phyloP scores from a whole-genome alignment of 2,113 vertebrate species.

The Monopterus albus region DNA sequence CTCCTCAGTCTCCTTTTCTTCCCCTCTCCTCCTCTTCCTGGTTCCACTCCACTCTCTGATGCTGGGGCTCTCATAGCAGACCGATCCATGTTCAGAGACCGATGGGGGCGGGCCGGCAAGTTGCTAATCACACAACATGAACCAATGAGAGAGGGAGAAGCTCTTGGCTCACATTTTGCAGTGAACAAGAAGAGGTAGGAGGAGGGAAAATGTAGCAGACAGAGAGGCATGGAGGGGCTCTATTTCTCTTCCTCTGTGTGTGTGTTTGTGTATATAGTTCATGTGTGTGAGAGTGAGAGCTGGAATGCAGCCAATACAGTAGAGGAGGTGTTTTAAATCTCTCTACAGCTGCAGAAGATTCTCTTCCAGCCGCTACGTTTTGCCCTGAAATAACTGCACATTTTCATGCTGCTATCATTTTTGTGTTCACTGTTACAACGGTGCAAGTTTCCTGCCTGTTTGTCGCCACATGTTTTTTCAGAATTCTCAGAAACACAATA shows the following conservation, averaged over 20 bases:
- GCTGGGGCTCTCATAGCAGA: slow-evolving; percentile 68
- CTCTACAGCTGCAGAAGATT: slow-evolving; percentile 49
- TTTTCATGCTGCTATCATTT: background rate
- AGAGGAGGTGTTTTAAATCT: slow-evolving; percentile 74
- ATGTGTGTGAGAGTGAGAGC: slow-evolving; percentile 36
- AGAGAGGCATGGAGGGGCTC: slow-evolving; percentile 59
- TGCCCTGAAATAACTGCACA: background rate
- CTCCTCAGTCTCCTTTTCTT: slow-evolving; percentile 72
- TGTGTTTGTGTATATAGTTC: slow-evolving; percentile 19
- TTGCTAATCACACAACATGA: slow-evolving; percentile 45
- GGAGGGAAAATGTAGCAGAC: slow-evolving; percentile 60
- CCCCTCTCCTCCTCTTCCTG: slow-evolving; percentile 76
- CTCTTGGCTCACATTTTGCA: slow-evolving; percentile 47
- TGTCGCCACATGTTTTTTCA: background rate
- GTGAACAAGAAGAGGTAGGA: slow-evolving; percentile 32
- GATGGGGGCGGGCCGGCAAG: slow-evolving; percentile 41
- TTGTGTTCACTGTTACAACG: no score
- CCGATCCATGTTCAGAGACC: slow-evolving; percentile 73
- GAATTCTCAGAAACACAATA: background rate
- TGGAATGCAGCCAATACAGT: slow-evolving; percentile 77
- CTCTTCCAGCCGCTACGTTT: slow-evolving; percentile 19
- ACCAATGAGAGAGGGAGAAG: slow-evolving; percentile 60
- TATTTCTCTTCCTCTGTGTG: slow-evolving; percentile 50
- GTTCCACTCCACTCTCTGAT: slow-evolving; percentile 74
- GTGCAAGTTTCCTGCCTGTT: no score